Base-by-base conservation (phyloP, 2,797 vertebrate genomes). In the Botia almorhae region DNA sequence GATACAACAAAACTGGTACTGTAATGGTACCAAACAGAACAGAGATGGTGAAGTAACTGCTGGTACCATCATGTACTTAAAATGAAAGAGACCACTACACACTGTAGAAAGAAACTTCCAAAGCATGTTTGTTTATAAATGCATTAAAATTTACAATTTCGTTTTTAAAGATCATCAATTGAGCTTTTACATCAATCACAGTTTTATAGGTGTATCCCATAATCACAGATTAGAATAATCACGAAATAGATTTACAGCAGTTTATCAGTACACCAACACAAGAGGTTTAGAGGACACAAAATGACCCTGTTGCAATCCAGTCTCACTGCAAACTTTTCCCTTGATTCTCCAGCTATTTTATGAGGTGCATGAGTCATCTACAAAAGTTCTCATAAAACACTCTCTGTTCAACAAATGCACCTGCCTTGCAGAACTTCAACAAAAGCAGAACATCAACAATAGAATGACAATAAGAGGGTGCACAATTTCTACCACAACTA, bases 351-450 rank as follows among this genome's bases (percentile, higher is more conserved):
- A 33, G 26, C 60, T 33, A 58, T 58, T 21, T 58, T 23, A 58
- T 69, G 21, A 58, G 36, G 14, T 51, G n/a, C 56, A 69, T 69
- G 71, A 67, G 72, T 63, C 50, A 74, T 48, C 60, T 39, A 13
- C 60, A 58, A 1, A 69, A 71, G 70, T 48, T 21, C 73, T 70
- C 23, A 63, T 46, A 63, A 39, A 58, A 58, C 43, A 43, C 56
- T 23, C 48, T 8, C 33, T 0, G 0, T 23, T 36, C 36, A 43
- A n/a, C 48, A 46, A 74, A 74, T 33, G 12, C 14, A 46, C 33
- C 26, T 48, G 7, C 53, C 64, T 29, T 43, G n/a, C 46, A 79
- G 46, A 64, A 63, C 67, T 55, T 46, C 10, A 39, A 23, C 7
- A n/a, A 29, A 12, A 63, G 70, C 64, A 46, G 19, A 63, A 16